Percentiles rank a stretch among this genome's conserved stretches.
These are phyloP conservation scores for Pomatostomus ruficeps DNA, from an alignment of 2,113 vertebrate genomes.

Conservation along the genomic window DNA sequence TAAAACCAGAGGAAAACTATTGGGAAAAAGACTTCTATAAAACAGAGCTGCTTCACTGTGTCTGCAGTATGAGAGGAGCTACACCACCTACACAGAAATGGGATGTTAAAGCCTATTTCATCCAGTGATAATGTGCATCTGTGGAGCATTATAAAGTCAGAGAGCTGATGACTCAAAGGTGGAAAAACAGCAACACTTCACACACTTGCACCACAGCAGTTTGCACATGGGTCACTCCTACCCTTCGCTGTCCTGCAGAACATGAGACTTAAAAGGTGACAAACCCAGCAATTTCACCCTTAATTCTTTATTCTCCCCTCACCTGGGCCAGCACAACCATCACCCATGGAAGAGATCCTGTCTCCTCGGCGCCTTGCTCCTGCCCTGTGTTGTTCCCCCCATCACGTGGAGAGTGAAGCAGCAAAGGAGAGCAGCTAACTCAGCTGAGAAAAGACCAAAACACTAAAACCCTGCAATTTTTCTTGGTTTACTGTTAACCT, in stretches of 20 bases:
- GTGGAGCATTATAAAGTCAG: neutral
- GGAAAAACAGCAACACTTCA: neutral
- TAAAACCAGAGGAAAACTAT: neutral
- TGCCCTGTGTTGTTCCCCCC: neutral
- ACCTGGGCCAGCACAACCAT: neutral
- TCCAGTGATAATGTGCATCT: neutral
- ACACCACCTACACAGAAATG: neutral
- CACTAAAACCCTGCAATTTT: neutral
- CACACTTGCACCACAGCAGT: rapidly evolving
- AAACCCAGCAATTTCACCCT: neutral
- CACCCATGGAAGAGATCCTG: neutral
- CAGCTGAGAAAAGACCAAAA: neutral
- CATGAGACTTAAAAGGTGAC: neutral
- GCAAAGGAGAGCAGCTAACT: neutral
- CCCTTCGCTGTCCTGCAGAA: neutral
- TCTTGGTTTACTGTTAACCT: neutral
- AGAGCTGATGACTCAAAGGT: neutral
- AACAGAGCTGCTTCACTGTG: neutral
- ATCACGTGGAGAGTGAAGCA: rapidly evolving
- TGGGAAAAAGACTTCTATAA: neutral
- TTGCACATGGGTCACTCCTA: neutral
- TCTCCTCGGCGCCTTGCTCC: neutral
- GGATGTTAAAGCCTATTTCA: neutral
- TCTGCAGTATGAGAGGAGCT: neutral
- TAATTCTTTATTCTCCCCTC: neutral